Conservation (phyloP, 2,888 invertebrate species). For the Euspilapteryx auroguttella region DNA sequence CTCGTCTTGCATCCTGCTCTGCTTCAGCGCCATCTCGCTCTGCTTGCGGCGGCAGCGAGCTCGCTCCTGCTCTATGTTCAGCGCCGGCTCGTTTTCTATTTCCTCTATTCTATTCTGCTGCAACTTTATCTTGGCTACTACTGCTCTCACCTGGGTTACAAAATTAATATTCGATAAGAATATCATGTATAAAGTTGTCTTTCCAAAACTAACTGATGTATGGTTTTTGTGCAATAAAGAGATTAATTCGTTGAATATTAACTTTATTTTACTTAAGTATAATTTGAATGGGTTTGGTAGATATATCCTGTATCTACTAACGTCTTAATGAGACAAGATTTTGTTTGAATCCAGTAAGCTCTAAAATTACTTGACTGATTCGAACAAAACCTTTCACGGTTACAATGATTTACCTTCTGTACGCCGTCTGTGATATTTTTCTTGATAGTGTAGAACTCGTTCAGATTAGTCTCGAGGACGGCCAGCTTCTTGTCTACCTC, state of each 20-base stretch:
- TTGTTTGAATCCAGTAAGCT: too few species aligned
- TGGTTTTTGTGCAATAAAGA: too few species aligned
- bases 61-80: slow-evolving; percentile 26
- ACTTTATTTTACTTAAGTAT: too few species aligned
- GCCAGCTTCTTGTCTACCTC: slow-evolving; percentile 24
- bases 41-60: too few species aligned
- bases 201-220: too few species aligned
- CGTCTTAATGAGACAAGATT: background rate
- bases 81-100: slow-evolving; percentile 24
- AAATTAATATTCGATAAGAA: background rate
- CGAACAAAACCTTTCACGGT: too few species aligned
- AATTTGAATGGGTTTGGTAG: too few species aligned
- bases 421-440: slow-evolving; percentile 29
- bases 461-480: slow-evolving; percentile 22
- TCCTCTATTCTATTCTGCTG: slow-evolving; percentile 27
- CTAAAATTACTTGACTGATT: too few species aligned
- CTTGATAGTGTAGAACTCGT: slow-evolving; percentile 20
- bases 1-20: too few species aligned
- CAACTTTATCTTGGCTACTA: slow-evolving; percentile 26
- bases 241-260: too few species aligned
- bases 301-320: too few species aligned
- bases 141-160: slow-evolving; percentile 24
- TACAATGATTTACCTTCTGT: slow-evolving; percentile 29
- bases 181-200: too few species aligned
- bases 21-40: slow-evolving; percentile 20